Conservation (phyloP, 2,113 vertebrate species). For the Carettochelys insculpta region DNA sequence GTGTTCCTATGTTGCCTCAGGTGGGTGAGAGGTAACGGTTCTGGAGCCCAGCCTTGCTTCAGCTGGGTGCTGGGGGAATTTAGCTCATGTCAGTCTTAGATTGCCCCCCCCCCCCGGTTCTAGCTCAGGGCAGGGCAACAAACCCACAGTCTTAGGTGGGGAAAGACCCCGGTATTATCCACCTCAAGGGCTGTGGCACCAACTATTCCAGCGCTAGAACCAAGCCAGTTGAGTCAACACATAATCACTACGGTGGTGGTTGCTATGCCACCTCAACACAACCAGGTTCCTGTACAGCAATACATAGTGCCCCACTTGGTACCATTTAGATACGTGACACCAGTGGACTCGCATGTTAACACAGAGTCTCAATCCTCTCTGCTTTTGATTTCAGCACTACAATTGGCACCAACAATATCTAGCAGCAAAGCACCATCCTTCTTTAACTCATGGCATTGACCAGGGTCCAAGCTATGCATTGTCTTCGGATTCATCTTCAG, state of each 20-base stretch:
- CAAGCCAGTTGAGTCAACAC: background rate
- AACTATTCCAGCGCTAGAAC: background rate
- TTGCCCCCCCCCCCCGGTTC: too few species aligned
- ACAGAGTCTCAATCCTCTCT: background rate
- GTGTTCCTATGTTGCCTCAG: too few species aligned
- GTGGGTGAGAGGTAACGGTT: too few species aligned
- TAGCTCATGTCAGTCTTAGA: too few species aligned
- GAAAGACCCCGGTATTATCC: background rate
- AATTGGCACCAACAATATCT: background rate
- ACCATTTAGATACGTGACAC: background rate
- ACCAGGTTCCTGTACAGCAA: background rate
- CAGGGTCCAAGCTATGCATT: too few species aligned
- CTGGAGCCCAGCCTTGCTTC: too few species aligned
- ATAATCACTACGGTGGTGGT: background rate
- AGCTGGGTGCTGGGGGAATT: too few species aligned
- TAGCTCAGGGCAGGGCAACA: too few species aligned
- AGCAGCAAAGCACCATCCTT: background rate
- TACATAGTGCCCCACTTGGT: background rate
- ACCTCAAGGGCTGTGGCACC: background rate
- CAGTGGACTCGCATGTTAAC: background rate
- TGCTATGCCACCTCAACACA: background rate
- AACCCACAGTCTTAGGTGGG: too few species aligned
- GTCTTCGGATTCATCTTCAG: background rate
- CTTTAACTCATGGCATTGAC: background rate
- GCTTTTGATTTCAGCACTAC: background rate